Base-by-base conservation (phyloP, 2,888 invertebrate genomes). In the Punctoribates punctum region DNA sequence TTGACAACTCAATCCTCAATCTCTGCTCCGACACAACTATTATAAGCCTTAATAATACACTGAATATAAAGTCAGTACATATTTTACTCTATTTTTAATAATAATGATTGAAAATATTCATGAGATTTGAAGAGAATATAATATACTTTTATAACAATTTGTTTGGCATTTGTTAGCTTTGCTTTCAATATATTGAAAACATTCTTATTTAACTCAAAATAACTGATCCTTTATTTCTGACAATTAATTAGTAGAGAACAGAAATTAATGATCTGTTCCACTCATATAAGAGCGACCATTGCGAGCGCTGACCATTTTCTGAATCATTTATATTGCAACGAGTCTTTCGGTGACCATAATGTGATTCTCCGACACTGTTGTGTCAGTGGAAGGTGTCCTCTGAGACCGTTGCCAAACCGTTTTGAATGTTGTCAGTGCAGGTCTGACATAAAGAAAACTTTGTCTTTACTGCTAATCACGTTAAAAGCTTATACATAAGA, bases 401-500 rank as follows among this genome's bases (percentile, higher is more conserved):
- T 46, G 70, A 70, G 70, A 70, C 70, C 46, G 3, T 38, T 70
- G 70, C 20, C 17, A 70, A 42, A 70, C 70, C 42, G 70, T 42
- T 42, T 70, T 70, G 38, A 70, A 23, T 70, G 38, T 70, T 62
- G 62, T 17, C 34, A 34, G 17, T 62, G 62, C 2, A 27, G 27
- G 34, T 29, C 29, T 38, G 1, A 70, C 70, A 70, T n/a, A 70
- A 70, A 38, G 70, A 70, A 42, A 70, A 70, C 70, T 70, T 70
- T 70, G 38, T 42, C 70, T 70, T 70, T 67, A 42, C 20, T 42
- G 70, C 70, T 70, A 70, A 70, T 70, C 70, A 70, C 34, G 70
- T 70, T 70, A 70, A 70, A 70, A 70, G 70, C 70, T 65, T 70
- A 70, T 70, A 70, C 70, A 70, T 70, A 46, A 42, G 70, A 70